phyloP scores from a whole-genome alignment of 2,888 invertebrate genomes.

The Rhaphigaster nebulosa region DNA sequence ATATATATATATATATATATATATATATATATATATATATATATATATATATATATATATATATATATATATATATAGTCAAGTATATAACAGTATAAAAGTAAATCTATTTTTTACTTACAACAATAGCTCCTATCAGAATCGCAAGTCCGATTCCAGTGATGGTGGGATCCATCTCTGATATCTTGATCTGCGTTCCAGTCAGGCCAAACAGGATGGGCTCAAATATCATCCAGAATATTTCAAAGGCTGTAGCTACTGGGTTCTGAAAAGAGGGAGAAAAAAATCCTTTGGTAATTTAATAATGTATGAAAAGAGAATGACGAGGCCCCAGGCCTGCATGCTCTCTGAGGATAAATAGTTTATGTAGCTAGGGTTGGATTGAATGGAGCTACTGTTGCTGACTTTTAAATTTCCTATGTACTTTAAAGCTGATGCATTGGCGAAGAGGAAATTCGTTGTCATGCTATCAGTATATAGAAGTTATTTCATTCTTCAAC shows the following conservation, averaged over 20 bases:
- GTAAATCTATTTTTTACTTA: constrained; percentile 64
- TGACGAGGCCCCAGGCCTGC: not conserved
- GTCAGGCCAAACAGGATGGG: constrained; percentile 95
- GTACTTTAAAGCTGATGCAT: not conserved
- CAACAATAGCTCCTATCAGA: constrained; percentile 76
- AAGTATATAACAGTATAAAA: no score
- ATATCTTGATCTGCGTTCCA: constrained; percentile 88
- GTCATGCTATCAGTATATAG: not conserved
- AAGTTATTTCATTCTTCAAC: not conserved
- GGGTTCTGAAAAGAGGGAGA: constrained; percentile 76
- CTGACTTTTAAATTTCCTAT: not conserved
- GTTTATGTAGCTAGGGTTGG: not conserved
- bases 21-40: no score
- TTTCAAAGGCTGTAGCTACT: constrained; percentile 88
- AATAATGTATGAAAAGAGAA: constrained; percentile 17
- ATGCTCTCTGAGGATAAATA: not conserved
- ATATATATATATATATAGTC: no score
- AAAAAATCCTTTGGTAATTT: not conserved
- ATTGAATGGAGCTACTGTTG: not conserved
- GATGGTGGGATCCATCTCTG: constrained; percentile 78
- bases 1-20: no score
- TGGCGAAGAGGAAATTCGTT: not conserved
- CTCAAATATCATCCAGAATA: constrained; percentile 96
- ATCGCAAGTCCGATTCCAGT: constrained; percentile 81
- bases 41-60: no score